phyloP scores from a whole-genome alignment of 2,888 invertebrate genomes.

The Adelognathus sp. region DNA sequence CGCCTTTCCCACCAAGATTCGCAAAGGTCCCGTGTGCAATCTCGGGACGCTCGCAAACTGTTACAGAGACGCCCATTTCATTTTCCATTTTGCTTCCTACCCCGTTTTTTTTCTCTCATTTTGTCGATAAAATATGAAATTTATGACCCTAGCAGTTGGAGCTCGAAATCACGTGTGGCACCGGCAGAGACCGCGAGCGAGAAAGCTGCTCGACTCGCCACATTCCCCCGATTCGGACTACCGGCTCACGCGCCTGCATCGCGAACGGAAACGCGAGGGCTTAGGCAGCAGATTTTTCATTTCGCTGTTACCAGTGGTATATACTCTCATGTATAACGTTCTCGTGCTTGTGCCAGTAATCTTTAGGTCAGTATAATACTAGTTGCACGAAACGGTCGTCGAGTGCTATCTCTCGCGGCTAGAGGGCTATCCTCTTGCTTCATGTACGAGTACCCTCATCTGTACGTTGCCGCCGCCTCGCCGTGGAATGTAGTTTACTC shows the following conservation, averaged over 20 bases:
- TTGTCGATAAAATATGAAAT: conserved; percentile 38
- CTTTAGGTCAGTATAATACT: conserved; percentile 74
- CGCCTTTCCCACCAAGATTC: conserved; percentile 61
- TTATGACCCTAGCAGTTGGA: neutral
- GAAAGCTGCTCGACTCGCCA: neutral
- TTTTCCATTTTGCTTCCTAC: conserved; percentile 13
- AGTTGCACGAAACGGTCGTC: conserved; percentile 56
- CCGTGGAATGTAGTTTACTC: conserved; percentile 61
- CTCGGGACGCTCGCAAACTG: neutral
- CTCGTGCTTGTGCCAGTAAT: conserved; percentile 63
- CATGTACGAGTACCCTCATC: conserved; percentile 39
- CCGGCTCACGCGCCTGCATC: neutral
- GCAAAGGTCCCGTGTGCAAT: conserved; percentile 23
- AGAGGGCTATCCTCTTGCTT: conserved; percentile 42
- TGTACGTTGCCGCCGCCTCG: conserved; percentile 31
- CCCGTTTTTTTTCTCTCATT: neutral
- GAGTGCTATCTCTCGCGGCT: conserved; percentile 25
- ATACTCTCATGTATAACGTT: too few relatives aligned
- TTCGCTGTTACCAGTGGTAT: too few relatives aligned
- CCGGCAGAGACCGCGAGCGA: neutral
- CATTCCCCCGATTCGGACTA: neutral
- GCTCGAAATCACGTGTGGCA: neutral
- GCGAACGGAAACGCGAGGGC: neutral
- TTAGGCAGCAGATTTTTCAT: too few relatives aligned
- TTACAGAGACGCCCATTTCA: conserved; percentile 26